Evolutionary conservation across 2,113 vertebrate species (phyloP), one percentile per base, ranked within the genome.

Genomic region (Taurulus bubalis): DNA sequence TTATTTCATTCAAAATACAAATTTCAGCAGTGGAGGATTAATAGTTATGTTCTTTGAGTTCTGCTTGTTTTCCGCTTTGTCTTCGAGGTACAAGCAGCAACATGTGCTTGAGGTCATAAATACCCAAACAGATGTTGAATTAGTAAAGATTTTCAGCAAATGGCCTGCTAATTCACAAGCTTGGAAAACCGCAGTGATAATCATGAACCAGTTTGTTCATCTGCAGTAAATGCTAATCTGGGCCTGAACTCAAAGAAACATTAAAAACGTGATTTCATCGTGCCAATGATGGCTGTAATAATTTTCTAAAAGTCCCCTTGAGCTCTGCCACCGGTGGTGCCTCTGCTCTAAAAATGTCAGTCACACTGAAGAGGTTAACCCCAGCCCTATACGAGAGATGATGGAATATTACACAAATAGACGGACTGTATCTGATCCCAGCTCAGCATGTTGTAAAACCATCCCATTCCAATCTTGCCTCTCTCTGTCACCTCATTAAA

Each of bases 401-500:
- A 92, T 89, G 92, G 85, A 88, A 92, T 90, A 89, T 91, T 88
- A 90, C 90, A 93, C 89, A 94, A 91, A 93, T 86, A 91, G 88
- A 83, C 65, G 42, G 82, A 80, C 58, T 91, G 65, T 91, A 94
- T 95, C 92, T 92, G 93, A 94, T 92, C 81, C 89, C 82, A 82
- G 86, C 89, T 90, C 80, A 90, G 89, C 85, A 56, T 63, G 85
- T 83, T 91, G 90, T 90, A 90, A 93, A 80, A 80, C 87, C 89
- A 84, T 89, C 88, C 92, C 67, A 70, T 85, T 87, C 90, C 91
- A 86, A 92, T 88, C 91, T 90, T 26, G 85, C 90, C 85, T 92
- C 91, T 94, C 85, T 85, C 79, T 90, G 90, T 92, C 92, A 91
- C 90, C 90, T 93, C 93, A 94, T 95, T 93, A 95, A 93, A 94